Evolutionary conservation across 2,113 vertebrate genomes (phyloP).

Genomic region (Lepidiolamprologus cunningtoni): DNA sequence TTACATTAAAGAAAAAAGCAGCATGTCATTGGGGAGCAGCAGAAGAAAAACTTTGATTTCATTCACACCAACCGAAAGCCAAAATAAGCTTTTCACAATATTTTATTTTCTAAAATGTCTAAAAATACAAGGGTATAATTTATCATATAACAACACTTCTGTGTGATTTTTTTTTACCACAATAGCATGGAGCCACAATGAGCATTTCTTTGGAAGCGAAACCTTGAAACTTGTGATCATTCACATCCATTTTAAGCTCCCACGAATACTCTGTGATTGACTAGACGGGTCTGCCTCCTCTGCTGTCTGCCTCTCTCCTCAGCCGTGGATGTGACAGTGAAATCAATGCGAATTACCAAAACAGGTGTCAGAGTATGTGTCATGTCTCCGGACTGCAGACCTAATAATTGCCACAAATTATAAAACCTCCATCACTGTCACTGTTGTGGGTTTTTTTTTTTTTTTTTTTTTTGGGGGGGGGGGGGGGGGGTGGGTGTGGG

Average conservation of each 20-base stretch:
- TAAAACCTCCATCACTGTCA: constrained; percentile 64
- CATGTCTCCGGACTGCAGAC: constrained; percentile 55
- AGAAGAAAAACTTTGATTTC: neutral
- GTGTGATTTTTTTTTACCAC: neutral
- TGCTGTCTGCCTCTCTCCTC: neutral
- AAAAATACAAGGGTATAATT: neutral
- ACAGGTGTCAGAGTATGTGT: constrained; percentile 50
- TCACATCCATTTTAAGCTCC: constrained; percentile 27
- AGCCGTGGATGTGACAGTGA: constrained; percentile 36
- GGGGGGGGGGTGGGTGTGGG: too few relatives aligned
- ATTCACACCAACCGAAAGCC: neutral
- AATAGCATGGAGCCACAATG: neutral
- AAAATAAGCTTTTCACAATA: constrained; percentile 13
- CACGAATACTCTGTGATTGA: constrained; percentile 18
- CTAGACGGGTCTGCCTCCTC: constrained; percentile 8
- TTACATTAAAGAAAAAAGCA: constrained; percentile 13
- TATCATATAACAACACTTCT: neutral
- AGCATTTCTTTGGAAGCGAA: neutral
- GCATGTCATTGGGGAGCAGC: neutral
- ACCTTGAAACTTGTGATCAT: neutral
- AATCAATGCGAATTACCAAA: constrained; percentile 59
- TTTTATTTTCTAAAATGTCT: constrained; percentile 15
- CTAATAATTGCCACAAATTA: constrained; percentile 67
- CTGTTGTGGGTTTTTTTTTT: neutral
- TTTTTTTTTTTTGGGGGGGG: accelerated